These are phyloP conservation scores for Capitella teleta DNA, from an alignment of 1,140 invertebrate species.

Conservation along the genomic window DNA sequence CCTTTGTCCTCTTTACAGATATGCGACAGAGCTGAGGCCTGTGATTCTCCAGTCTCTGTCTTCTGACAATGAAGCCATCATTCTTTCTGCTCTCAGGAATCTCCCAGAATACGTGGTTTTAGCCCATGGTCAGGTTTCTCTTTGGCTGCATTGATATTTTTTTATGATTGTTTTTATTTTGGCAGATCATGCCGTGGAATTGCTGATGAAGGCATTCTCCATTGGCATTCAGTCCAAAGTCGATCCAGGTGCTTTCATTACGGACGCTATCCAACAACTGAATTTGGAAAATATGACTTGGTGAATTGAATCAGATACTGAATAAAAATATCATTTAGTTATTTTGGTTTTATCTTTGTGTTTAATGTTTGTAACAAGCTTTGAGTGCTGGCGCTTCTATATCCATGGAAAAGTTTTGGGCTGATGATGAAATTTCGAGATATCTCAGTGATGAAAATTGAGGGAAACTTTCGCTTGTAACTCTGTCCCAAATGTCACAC, in stretches of 20 bases:
- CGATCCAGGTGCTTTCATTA: constrained; percentile 64
- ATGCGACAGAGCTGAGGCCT: constrained; percentile 50
- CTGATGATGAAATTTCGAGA: no score
- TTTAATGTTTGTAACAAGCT: no score
- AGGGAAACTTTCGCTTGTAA: no score
- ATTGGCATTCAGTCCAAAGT: constrained; percentile 67
- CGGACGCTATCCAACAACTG: constrained; percentile 64
- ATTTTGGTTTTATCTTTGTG: no score
- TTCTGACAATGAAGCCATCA: constrained; percentile 62
- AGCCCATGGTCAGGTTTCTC: constrained; percentile 8
- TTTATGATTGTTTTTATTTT: constrained; percentile 8
- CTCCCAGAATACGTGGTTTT: constrained; percentile 70
- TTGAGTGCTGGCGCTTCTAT: no score
- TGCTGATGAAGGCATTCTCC: constrained; percentile 69
- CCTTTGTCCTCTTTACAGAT: constrained; percentile 20
- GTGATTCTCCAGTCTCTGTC: constrained; percentile 69
- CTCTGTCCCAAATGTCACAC: no score
- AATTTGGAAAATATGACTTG: constrained; percentile 53
- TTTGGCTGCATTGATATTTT: neutral
- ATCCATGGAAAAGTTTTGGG: no score
- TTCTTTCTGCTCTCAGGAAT: constrained; percentile 65
- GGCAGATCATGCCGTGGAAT: constrained; percentile 63
- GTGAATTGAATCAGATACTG: no score
- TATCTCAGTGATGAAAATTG: no score
- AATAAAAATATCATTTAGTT: no score